Conservation (phyloP, 2,888 invertebrate species). For the Nebria brevicollis region DNA sequence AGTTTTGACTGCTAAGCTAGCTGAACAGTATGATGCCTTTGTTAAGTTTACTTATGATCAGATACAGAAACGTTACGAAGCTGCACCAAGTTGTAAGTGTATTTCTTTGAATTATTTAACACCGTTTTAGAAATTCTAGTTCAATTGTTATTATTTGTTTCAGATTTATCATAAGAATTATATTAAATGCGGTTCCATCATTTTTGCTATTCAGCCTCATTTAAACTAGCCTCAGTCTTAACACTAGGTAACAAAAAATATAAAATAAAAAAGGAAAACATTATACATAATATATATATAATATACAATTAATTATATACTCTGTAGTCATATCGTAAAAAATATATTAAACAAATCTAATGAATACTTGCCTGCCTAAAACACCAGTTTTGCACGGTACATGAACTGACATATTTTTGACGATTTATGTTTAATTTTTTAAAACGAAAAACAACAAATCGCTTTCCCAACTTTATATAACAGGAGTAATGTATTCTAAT, state of each 20-base stretch:
- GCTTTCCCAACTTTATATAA: constrained; percentile 6
- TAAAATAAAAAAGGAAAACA: constrained; percentile 49
- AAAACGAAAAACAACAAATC: constrained; percentile 9
- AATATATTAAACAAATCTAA: constrained; percentile 39
- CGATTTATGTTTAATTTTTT: neutral
- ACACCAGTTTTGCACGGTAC: constrained; percentile 43
- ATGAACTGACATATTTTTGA: constrained; percentile 11
- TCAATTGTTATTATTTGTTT: constrained; percentile 50
- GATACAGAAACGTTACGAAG: constrained; percentile 79
- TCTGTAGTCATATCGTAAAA: constrained; percentile 51
- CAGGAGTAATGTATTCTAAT: neutral
- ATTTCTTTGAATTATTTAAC: neutral
- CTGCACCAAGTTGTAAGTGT: constrained; percentile 63
- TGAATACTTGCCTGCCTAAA: constrained; percentile 46
- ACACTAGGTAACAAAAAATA: constrained; percentile 50
- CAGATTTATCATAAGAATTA: constrained; percentile 61
- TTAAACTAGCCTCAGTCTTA: constrained; percentile 52
- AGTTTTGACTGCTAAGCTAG: constrained; percentile 90
- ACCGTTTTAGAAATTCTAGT: neutral
- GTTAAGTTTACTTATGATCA: constrained; percentile 99
- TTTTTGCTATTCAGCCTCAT: constrained; percentile 54
- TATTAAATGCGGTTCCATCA: constrained; percentile 49
- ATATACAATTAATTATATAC: constrained; percentile 52
- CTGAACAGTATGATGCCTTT: constrained; percentile 99
- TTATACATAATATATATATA: constrained; percentile 53